These are phyloP conservation scores for Crocuta crocuta DNA, from an alignment of 2,113 vertebrate genomes.

Conservation along the genomic window DNA sequence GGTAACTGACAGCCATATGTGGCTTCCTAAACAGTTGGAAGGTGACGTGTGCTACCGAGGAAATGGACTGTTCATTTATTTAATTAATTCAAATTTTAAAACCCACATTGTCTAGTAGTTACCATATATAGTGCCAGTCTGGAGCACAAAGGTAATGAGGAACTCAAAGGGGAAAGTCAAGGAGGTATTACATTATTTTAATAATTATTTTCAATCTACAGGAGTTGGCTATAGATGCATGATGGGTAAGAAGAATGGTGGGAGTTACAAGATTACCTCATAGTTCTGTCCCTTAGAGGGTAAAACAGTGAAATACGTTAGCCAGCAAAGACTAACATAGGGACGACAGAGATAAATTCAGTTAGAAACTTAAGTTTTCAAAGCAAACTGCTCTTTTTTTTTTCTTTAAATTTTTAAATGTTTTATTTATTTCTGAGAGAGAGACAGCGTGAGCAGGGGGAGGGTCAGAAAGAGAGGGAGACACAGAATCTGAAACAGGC, in stretches of 20 bases:
- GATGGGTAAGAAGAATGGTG: background rate
- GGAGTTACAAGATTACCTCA: background rate
- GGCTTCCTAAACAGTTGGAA: background rate
- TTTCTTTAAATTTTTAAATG: no score
- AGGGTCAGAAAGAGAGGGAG: no score
- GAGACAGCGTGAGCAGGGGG: no score
- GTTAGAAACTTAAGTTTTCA: background rate
- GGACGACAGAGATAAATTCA: background rate
- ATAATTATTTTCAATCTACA: background rate
- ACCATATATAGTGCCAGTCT: background rate
- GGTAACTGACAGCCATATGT: background rate
- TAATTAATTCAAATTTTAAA: conserved; percentile 33
- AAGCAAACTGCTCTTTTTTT: conserved; percentile 16
- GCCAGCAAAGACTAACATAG: background rate
- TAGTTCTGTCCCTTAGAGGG: background rate
- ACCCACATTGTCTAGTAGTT: background rate
- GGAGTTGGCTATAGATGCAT: background rate
- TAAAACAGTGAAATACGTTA: background rate
- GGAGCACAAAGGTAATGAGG: background rate
- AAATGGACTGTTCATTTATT: background rate
- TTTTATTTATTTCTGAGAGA: no score
- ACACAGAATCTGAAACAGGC: no score
- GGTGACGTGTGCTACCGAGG: background rate
- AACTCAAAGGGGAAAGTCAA: background rate
- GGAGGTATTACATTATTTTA: background rate